Percentiles rank a stretch among this genome's conserved stretches.
Evolutionary conservation across 2,888 invertebrate species (phyloP).

Genomic region (Clistopyga incitator): DNA sequence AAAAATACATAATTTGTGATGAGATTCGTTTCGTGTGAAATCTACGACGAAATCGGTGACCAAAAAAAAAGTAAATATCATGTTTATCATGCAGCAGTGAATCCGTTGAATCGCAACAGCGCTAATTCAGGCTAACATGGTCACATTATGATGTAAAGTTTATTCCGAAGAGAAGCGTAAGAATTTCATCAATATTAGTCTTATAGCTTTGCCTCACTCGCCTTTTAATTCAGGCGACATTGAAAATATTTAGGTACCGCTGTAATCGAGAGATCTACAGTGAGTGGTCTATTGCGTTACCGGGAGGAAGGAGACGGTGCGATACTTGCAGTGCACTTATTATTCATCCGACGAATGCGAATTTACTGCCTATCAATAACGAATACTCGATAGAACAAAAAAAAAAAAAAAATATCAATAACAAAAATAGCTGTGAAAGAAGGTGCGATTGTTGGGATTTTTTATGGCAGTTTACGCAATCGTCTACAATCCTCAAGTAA

Average conservation of each 20-base stretch:
- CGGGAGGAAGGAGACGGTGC: conserved; percentile 52
- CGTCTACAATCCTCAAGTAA: conserved; percentile 49
- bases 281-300: conserved; percentile 34
- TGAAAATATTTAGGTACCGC: conserved; percentile 57
- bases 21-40: background rate
- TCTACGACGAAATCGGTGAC: background rate
- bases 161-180: conserved; percentile 58
- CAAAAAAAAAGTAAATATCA: background rate
- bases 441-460: background rate
- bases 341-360: conserved; percentile 60
- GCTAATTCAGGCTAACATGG: conserved; percentile 37
- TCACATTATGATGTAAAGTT: conserved; percentile 46
- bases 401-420: conserved; percentile 11
- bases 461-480: conserved; percentile 58
- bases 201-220: conserved; percentile 35
- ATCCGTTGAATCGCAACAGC: conserved; percentile 24
- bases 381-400: conserved; percentile 29
- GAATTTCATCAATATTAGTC: conserved; percentile 55
- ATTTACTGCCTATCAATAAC: conserved; percentile 24
- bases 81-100: background rate
- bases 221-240: conserved; percentile 36
- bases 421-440: background rate
- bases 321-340: conserved; percentile 59
- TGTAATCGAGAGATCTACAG: conserved; percentile 58
- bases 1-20: background rate